Evolutionary conservation across 2,113 vertebrate species (phyloP).

Genomic region (Hippopotamus amphibius): DNA sequence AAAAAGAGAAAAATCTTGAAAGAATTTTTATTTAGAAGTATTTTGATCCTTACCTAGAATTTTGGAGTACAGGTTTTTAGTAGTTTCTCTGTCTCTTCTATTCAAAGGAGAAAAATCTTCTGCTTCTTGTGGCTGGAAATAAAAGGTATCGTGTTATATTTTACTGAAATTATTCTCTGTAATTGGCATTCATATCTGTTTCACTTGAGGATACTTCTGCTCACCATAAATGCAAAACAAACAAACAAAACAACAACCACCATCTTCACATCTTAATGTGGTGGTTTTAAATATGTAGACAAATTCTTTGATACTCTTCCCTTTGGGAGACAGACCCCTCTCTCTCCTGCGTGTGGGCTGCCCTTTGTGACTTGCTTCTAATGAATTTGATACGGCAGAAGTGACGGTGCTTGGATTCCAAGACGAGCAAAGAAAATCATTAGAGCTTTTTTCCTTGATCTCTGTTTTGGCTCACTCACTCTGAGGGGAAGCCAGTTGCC

Average conservation of each 20-base stretch:
- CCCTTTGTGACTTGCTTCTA: neutral
- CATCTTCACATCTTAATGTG: neutral
- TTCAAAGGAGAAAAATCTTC: slow-evolving; percentile 30
- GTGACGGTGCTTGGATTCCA: neutral
- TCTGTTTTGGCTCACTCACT: neutral
- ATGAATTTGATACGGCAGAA: neutral
- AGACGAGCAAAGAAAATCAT: neutral
- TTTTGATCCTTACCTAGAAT: slow-evolving; percentile 28
- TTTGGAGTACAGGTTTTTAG: neutral
- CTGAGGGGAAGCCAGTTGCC: neutral
- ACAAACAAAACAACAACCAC: neutral
- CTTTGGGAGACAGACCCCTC: neutral
- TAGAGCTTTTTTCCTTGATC: neutral
- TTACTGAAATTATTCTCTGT: slow-evolving; percentile 31
- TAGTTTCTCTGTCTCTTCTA: neutral
- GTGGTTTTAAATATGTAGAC: neutral
- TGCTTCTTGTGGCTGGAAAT: neutral
- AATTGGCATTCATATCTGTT: neutral
- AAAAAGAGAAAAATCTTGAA: neutral
- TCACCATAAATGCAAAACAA: neutral
- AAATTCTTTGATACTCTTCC: neutral
- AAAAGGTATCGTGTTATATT: neutral
- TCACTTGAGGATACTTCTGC: neutral
- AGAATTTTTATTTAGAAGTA: slow-evolving; percentile 30
- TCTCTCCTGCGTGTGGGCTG: neutral